Percentiles rank a stretch among this genome's conserved stretches.
phyloP scores from a whole-genome alignment of 2,888 invertebrate species.

The Synanthedon andrenaeformis region DNA sequence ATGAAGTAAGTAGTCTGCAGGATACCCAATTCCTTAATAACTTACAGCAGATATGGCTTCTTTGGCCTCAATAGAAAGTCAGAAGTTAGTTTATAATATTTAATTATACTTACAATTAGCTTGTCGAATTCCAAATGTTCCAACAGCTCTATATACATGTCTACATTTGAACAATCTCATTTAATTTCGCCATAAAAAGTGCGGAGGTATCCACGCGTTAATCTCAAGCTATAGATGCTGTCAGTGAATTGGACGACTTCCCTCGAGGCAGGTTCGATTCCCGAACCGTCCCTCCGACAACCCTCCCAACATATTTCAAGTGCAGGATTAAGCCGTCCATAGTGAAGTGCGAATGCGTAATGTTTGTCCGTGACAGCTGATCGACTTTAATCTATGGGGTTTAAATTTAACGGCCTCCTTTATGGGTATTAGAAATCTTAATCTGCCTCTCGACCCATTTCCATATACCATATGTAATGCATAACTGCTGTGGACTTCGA shows the following conservation, averaged over 20 bases:
- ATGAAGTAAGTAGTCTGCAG: too few relatives aligned
- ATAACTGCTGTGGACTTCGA: too few relatives aligned
- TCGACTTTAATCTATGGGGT: slow-evolving; percentile 48
- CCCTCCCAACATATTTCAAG: slow-evolving; percentile 60
- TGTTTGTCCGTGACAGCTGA: slow-evolving; percentile 57
- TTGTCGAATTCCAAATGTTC: not conserved
- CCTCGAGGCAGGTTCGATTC: slow-evolving; percentile 25
- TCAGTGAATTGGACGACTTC: slow-evolving; percentile 43
- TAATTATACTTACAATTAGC: too few relatives aligned
- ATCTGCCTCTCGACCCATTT: slow-evolving; percentile 40
- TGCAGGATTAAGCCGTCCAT: slow-evolving; percentile 59
- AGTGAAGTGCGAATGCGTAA: slow-evolving; percentile 55
- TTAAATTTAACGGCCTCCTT: slow-evolving; percentile 46
- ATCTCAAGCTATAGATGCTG: slow-evolving; percentile 37
- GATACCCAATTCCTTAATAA: too few relatives aligned
- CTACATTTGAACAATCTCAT: slow-evolving; percentile 8
- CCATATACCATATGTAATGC: too few relatives aligned
- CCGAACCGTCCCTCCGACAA: slow-evolving; percentile 13
- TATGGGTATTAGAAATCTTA: slow-evolving; percentile 37
- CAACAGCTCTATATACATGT: not conserved
- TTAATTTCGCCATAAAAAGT: slow-evolving; percentile 24
- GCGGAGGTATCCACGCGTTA: slow-evolving; percentile 24
- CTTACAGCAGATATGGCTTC: too few relatives aligned
- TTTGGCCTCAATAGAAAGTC: too few relatives aligned
- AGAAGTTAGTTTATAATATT: too few relatives aligned